These are phyloP conservation scores for Nomada fabriciana DNA, from an alignment of 2,888 invertebrate species.

Conservation along the genomic window DNA sequence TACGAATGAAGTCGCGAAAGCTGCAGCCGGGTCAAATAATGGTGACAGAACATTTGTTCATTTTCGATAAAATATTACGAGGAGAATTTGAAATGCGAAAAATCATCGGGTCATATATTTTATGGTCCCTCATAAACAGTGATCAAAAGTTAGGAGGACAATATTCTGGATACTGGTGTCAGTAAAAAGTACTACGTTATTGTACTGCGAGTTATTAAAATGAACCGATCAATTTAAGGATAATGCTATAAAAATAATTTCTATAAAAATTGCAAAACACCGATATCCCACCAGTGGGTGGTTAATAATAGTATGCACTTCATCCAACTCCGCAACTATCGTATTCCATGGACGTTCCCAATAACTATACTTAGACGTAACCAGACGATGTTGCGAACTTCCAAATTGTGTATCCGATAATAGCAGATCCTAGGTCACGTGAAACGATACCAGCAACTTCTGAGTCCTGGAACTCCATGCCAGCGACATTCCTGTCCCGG, in stretches of 20 bases:
- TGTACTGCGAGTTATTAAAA: too few relatives aligned
- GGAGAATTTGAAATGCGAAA: not conserved
- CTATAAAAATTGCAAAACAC: too few relatives aligned
- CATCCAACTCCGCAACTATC: not conserved
- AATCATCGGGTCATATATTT: not conserved
- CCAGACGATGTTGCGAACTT: constrained; percentile 2
- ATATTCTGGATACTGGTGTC: not conserved
- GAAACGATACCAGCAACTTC: constrained; percentile 21
- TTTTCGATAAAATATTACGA: not conserved
- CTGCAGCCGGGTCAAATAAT: not conserved
- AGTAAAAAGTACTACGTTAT: not conserved
- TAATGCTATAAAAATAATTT: not conserved
- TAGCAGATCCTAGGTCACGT: constrained; percentile 17
- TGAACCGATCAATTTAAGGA: too few relatives aligned
- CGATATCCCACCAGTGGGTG: too few relatives aligned
- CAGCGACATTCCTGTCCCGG: not conserved
- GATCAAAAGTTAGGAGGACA: not conserved
- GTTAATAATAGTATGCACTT: not conserved
- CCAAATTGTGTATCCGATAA: constrained; percentile 12
- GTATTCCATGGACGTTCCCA: not conserved
- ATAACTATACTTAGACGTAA: constrained; percentile 12
- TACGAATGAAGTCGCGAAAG: not conserved
- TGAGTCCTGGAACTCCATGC: constrained; percentile 15
- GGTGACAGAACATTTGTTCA: not conserved
- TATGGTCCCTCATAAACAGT: not conserved